phyloP scores from a whole-genome alignment of 2,113 vertebrate genomes.

The Myanophis thanlyinensis region DNA sequence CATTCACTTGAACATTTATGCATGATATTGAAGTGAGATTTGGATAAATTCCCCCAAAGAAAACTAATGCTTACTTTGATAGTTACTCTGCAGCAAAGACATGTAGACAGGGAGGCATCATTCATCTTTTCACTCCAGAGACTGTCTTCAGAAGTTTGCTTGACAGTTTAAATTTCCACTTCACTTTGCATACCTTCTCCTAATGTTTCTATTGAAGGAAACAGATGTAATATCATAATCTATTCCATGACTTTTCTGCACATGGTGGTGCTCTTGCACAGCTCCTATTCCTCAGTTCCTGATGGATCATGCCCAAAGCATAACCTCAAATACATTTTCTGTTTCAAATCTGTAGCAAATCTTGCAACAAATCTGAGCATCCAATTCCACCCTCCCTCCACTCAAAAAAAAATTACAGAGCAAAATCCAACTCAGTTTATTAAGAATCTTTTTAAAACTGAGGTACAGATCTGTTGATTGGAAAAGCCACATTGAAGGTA shows the following conservation, averaged over 20 bases:
- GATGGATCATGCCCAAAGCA: neutral
- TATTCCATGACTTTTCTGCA: neutral
- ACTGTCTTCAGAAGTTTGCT: slow-evolving; percentile 35
- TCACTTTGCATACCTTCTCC: slow-evolving; percentile 48
- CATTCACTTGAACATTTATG: slow-evolving; percentile 60
- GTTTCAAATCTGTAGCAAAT: neutral
- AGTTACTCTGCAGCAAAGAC: slow-evolving; percentile 49
- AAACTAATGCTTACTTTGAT: slow-evolving; percentile 53
- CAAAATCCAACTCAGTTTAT: neutral
- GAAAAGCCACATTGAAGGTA: neutral
- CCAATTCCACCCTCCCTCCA: neutral
- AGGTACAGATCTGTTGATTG: neutral
- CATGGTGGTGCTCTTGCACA: neutral
- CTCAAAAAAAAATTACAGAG: neutral
- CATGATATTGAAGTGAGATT: slow-evolving; percentile 58
- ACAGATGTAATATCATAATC: neutral
- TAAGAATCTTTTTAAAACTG: neutral
- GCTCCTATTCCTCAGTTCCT: neutral
- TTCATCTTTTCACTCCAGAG: slow-evolving; percentile 51
- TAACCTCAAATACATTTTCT: neutral
- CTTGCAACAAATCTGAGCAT: neutral
- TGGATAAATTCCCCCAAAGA: slow-evolving; percentile 56
- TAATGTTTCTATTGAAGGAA: slow-evolving; percentile 12
- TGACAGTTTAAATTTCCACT: slow-evolving; percentile 49
- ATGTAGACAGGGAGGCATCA: slow-evolving; percentile 38